These are phyloP conservation scores for Drosophila pegasa DNA, from an alignment of 2,888 invertebrate species.

Conservation along the genomic window DNA sequence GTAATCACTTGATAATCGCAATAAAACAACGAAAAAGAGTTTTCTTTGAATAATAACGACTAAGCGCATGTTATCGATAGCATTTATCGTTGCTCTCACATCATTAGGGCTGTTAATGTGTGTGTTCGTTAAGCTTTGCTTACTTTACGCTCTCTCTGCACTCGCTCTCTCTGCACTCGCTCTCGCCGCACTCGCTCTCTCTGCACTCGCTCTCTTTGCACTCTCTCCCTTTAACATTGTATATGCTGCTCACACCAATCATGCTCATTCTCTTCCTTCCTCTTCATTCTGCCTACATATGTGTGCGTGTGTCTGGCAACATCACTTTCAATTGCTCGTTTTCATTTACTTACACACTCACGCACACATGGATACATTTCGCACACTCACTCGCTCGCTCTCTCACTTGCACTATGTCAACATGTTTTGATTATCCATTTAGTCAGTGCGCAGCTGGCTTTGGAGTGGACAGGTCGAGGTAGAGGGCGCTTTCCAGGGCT, in stretches of 20 bases:
- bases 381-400: neutral
- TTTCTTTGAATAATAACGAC: neutral
- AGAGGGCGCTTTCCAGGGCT: conserved; percentile 93
- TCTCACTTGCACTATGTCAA: neutral
- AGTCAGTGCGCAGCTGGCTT: conserved; percentile 17
- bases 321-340: neutral
- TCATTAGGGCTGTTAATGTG: neutral
- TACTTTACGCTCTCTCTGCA: too few species aligned
- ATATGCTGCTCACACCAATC: too few species aligned
- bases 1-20: conserved; percentile 25
- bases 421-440: neutral
- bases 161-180: too few species aligned
- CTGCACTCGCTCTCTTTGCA: neutral
- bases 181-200: too few species aligned
- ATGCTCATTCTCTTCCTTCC: neutral
- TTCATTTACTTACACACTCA: neutral
- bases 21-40: conserved; percentile 21
- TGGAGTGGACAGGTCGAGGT: conserved; percentile 86
- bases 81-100: neutral
- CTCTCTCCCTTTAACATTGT: neutral
- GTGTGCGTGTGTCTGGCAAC: neutral
- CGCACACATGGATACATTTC: neutral
- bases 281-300: too few species aligned
- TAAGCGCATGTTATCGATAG: conserved; percentile 4
- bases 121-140: neutral